Conservation (phyloP, 2,888 invertebrate genomes). For the Drosophila neonasuta region DNA sequence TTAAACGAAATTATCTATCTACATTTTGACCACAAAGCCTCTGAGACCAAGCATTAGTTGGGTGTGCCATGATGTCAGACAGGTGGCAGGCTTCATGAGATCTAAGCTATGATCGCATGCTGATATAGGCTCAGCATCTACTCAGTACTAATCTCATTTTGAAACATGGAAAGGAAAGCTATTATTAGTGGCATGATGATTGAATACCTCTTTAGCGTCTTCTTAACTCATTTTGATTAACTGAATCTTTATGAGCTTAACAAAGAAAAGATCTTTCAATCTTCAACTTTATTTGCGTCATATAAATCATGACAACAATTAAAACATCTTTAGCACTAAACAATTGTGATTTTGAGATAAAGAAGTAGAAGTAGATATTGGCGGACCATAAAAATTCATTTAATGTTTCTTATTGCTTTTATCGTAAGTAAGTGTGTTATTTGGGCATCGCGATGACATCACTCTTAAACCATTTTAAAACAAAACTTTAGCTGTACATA, state of each 20-base stretch:
- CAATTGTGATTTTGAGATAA: not conserved
- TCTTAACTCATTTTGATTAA: not conserved
- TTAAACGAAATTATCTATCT: constrained; percentile 68
- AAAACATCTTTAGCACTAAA: not conserved
- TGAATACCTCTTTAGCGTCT: not conserved
- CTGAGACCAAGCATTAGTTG: constrained; percentile 21
- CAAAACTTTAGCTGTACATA: no score
- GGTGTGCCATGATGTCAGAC: constrained; percentile 51
- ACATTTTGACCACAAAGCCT: constrained; percentile 38
- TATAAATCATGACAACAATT: not conserved
- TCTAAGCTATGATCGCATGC: constrained; percentile 8
- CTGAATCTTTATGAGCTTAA: not conserved
- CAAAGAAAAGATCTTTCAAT: not conserved
- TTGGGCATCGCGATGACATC: not conserved
- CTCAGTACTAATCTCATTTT: not conserved
- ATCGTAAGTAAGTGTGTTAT: not conserved
- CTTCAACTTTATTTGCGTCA: not conserved
- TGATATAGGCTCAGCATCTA: not conserved
- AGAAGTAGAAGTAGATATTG: not conserved
- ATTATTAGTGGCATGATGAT: not conserved
- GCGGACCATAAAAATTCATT: not conserved
- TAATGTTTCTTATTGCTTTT: not conserved
- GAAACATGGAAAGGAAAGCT: not conserved
- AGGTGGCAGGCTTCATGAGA: not conserved
- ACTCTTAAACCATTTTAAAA: no score